Evolutionary conservation across 2,113 vertebrate species (phyloP).

Genomic region (Protobothrops mucrosquamatus): DNA sequence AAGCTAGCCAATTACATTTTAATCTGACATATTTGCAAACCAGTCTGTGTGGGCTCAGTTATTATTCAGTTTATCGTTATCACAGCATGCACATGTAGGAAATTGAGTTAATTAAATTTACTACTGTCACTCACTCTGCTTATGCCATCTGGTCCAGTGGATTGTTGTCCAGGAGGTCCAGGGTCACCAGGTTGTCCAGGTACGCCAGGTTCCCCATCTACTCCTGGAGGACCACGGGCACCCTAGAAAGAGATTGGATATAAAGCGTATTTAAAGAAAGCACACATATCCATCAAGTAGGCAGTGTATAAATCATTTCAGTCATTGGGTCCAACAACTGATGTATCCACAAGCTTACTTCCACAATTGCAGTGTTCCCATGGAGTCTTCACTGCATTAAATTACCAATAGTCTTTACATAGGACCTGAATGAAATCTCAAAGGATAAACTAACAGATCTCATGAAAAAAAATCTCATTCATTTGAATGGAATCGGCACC

Average conservation of each 20-base stretch:
- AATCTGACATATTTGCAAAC: background rate
- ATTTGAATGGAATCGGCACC: background rate
- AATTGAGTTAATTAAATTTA: background rate
- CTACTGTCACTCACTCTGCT: conserved; percentile 66
- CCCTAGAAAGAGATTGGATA: conserved; percentile 72
- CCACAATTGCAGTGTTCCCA: background rate
- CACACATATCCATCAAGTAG: background rate
- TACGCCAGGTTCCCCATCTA: conserved; percentile 93
- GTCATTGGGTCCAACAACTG: background rate
- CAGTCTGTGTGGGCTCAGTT: background rate
- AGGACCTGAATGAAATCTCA: background rate
- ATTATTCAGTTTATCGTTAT: background rate
- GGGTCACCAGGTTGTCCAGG: conserved; percentile 92
- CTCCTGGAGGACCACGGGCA: conserved; percentile 82
- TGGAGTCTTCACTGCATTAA: background rate
- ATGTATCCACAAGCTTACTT: background rate
- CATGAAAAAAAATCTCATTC: background rate
- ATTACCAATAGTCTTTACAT: background rate
- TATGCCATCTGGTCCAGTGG: conserved; percentile 79
- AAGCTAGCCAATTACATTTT: background rate
- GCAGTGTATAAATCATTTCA: background rate
- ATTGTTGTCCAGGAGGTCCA: conserved; percentile 88
- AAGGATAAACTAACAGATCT: accelerated
- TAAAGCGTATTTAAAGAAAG: background rate
- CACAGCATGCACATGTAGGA: background rate